Evolutionary conservation across 2,888 invertebrate genomes (phyloP), one percentile per base, ranked within the genome.

Genomic region (Thymelicus lineola): DNA sequence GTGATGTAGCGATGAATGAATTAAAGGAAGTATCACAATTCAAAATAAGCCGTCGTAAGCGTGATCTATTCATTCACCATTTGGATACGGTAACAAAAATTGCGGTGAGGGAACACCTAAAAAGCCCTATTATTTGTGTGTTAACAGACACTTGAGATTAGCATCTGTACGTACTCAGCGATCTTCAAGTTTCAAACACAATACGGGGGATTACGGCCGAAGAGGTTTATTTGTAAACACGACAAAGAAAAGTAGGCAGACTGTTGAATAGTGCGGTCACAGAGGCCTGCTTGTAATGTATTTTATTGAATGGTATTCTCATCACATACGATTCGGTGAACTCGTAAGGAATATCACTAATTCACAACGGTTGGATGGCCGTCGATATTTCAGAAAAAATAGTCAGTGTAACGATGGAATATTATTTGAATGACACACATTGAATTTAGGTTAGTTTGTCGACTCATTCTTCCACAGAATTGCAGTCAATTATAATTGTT

Each of bases 141-240:
- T 91, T 91, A 92, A 91, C 89, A 88, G 90, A 93, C 93, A 93
- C 93, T 93, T 93, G 93, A 93, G 93, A 93, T 93, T 93, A 93
- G 91, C 93, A 93, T 93, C 93, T 93, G 93, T 89, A 84, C 84
- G 82, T 87, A 84, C 84, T 87, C 87, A 83, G 82, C 82, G 87
- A 86, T 89, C 88, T 85, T 89, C 89, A 83, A 84, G 84, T 88
- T 88, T 86, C 89, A 83, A 86, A 85, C 84, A 93, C 91, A 93
- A 93, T 88, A 78, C 80, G 74, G 77, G 81, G 91, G 93, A 93
- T 93, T 93, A 93, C 83, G 84, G 81, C 81, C 86, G 86, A 84
- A 89, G 91, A 90, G 88, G 91, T 91, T 93, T 93, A 93, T 93
- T 93, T 93, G 92, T 92, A 93, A 93, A 93, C 91, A 93, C 82